Conservation (phyloP, 2,888 invertebrate genomes). For the Morpho helenor region DNA sequence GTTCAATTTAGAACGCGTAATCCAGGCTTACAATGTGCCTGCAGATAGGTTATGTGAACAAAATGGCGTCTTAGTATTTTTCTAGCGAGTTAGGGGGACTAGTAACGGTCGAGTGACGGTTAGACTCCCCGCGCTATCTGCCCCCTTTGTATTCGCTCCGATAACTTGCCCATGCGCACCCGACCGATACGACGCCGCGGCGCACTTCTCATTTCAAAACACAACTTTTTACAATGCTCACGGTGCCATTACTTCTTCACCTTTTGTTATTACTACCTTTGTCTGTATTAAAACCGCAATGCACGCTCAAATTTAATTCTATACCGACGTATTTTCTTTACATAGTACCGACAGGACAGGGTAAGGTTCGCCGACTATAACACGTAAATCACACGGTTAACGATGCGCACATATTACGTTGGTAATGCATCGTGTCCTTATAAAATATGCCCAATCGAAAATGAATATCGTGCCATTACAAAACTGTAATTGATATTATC, state of each 20-base stretch:
- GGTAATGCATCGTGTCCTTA: slow-evolving; percentile 45
- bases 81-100: slow-evolving; percentile 70
- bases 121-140: slow-evolving; percentile 77
- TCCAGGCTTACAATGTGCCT: slow-evolving; percentile 47
- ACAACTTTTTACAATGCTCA: slow-evolving; percentile 49
- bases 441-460: slow-evolving; percentile 40
- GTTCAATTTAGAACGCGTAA: slow-evolving; percentile 52
- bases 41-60: slow-evolving; percentile 45
- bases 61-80: slow-evolving; percentile 73
- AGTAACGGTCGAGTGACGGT: slow-evolving; percentile 78
- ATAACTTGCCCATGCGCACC: slow-evolving; percentile 78
- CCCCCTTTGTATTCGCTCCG: slow-evolving; percentile 79
- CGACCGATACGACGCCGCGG: slow-evolving; percentile 71
- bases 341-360: slow-evolving; percentile 42
- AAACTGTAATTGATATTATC: slow-evolving; percentile 13
- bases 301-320: slow-evolving; percentile 35
- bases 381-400: slow-evolving; percentile 65
- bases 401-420: slow-evolving; percentile 61
- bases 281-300: slow-evolving; percentile 50
- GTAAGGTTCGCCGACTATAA: slow-evolving; percentile 54
- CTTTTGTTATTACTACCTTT: slow-evolving; percentile 37
- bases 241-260: slow-evolving; percentile 57
- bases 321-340: slow-evolving; percentile 33
- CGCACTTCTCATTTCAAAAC: slow-evolving; percentile 71
- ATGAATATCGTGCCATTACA: slow-evolving; percentile 22